Conservation (phyloP, 2,113 vertebrate genomes). For the Corvus moneduloides region DNA sequence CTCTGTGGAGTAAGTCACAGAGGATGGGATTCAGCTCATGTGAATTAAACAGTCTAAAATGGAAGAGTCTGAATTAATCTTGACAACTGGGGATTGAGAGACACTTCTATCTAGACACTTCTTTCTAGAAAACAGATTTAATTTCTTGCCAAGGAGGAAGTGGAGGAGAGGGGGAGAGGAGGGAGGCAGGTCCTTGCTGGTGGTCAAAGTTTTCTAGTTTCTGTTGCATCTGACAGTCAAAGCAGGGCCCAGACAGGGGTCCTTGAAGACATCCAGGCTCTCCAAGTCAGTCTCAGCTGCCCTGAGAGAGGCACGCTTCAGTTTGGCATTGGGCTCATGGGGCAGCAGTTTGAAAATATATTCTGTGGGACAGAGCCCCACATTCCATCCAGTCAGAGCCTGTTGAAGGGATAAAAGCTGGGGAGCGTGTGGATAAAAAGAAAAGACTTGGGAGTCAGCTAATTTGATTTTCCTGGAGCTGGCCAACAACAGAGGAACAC, state of each 20-base stretch:
- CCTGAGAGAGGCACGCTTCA: fast-evolving
- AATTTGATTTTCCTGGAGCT: not conserved
- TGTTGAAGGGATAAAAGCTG: not conserved
- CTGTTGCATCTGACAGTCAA: not conserved
- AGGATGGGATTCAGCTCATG: not conserved
- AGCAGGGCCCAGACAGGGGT: not conserved
- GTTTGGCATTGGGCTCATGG: not conserved
- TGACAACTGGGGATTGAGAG: not conserved
- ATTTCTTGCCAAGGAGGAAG: not conserved
- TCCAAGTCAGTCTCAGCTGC: not conserved
- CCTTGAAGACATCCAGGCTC: not conserved
- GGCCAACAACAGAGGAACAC: not conserved
- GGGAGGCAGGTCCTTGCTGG: not conserved
- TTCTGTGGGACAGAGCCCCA: fast-evolving
- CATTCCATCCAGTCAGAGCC: not conserved
- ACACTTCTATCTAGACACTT: not conserved
- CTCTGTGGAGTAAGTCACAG: not conserved
- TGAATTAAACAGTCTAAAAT: not conserved
- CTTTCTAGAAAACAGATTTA: not conserved
- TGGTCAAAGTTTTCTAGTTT: not conserved
- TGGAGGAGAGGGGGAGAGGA: fast-evolving
- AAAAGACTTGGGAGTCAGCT: not conserved
- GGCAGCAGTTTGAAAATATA: not conserved
- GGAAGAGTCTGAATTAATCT: not conserved
- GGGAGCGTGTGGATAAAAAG: not conserved